Evolutionary conservation across 2,113 vertebrate genomes (phyloP).

Genomic region (Tachysurus vachellii): DNA sequence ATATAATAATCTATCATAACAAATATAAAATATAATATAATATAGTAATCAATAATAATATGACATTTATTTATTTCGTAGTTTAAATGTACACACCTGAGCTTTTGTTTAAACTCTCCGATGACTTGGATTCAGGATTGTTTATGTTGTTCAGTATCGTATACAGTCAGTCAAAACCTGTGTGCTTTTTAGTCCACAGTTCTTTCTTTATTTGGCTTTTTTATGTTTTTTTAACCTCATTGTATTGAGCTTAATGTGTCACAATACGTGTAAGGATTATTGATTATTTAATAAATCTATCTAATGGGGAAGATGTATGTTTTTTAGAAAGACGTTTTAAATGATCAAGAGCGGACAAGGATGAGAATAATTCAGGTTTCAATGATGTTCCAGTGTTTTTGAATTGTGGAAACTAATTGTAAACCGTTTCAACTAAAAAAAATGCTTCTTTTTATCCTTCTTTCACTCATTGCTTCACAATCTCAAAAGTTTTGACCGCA

Average conservation of each 20-base stretch:
- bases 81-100: neutral
- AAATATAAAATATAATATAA: too few species aligned
- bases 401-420: neutral
- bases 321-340: neutral
- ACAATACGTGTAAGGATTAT: neutral
- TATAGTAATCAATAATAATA: too few species aligned
- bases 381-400: neutral
- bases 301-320: neutral
- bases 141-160: neutral
- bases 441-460: neutral
- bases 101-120: neutral
- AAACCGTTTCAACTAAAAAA: neutral
- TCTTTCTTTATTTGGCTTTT: neutral
- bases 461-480: too few species aligned
- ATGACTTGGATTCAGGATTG: neutral
- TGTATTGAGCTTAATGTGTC: neutral
- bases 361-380: neutral
- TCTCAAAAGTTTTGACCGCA: slow-evolving; percentile 14
- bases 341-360: neutral
- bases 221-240: neutral
- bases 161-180: neutral
- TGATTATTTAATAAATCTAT: neutral
- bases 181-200: neutral
- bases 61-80: neutral
- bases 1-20: too few species aligned